Evolutionary conservation across 2,797 vertebrate genomes (phyloP).

Genomic region (Allobates femoralis): DNA sequence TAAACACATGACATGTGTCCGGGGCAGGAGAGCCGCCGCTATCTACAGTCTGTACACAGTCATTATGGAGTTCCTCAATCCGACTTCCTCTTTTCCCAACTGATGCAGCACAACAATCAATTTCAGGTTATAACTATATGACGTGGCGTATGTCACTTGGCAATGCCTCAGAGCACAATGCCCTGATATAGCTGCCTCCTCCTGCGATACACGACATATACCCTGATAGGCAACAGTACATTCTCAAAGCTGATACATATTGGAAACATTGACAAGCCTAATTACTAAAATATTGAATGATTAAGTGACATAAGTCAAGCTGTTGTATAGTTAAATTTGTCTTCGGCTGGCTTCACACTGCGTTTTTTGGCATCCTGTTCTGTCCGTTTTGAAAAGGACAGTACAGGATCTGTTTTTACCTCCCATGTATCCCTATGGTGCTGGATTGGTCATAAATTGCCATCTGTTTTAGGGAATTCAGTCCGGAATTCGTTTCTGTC

Average conservation of each 20-base stretch:
- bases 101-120: neutral
- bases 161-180: neutral
- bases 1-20: slow-evolving; percentile 45
- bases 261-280: neutral
- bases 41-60: slow-evolving; percentile 21
- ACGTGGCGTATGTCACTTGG: neutral
- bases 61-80: neutral
- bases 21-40: slow-evolving; percentile 6
- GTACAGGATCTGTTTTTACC: too few species aligned
- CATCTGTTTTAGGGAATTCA: too few species aligned
- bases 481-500: too few species aligned
- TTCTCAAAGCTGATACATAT: neutral
- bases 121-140: neutral
- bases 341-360: too few species aligned
- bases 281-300: neutral
- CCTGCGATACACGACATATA: neutral
- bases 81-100: slow-evolving; percentile 37
- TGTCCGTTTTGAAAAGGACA: too few species aligned
- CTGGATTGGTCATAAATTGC: too few species aligned
- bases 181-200: neutral
- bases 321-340: too few species aligned
- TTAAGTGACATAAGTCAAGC: too few species aligned
- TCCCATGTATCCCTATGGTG: too few species aligned
- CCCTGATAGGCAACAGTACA: neutral
- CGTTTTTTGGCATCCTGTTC: too few species aligned